These are phyloP conservation scores for Helicorthomorpha holstii DNA, from an alignment of 1,140 invertebrate genomes.

Conservation along the genomic window DNA sequence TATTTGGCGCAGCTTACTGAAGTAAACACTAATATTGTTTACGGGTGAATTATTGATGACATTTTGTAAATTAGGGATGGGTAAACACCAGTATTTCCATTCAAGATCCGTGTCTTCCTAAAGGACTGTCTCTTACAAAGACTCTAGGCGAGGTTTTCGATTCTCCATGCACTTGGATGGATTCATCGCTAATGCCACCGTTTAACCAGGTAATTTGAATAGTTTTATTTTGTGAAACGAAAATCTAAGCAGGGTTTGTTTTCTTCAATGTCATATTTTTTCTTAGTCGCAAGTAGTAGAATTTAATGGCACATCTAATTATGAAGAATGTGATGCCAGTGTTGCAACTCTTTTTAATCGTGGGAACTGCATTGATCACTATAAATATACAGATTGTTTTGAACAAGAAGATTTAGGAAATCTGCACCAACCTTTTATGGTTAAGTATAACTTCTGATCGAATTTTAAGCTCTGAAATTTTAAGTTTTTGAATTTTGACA, in stretches of 20 bases:
- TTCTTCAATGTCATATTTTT: too few relatives aligned
- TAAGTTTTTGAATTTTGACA: conserved; percentile 14
- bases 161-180: conserved; percentile 20
- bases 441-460: neutral
- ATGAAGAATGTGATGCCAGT: too few relatives aligned
- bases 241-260: too few relatives aligned
- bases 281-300: too few relatives aligned
- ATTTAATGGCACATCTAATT: too few relatives aligned
- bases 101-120: conserved; percentile 16
- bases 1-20: conserved; percentile 16
- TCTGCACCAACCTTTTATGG: neutral
- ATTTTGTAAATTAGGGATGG: conserved; percentile 3
- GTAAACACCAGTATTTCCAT: conserved; percentile 2
- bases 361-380: neutral
- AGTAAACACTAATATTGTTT: conserved; percentile 9
- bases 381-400: neutral
- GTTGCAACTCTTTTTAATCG: neutral
- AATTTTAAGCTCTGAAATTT: neutral
- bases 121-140: conserved; percentile 9
- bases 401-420: neutral
- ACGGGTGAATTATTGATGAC: conserved; percentile 2
- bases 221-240: too few relatives aligned
- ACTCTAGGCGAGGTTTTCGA: conserved; percentile 18
- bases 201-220: too few relatives aligned
- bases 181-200: neutral